These are phyloP conservation scores for Hippolais icterina DNA, from an alignment of 2,113 vertebrate genomes.

Conservation along the genomic window DNA sequence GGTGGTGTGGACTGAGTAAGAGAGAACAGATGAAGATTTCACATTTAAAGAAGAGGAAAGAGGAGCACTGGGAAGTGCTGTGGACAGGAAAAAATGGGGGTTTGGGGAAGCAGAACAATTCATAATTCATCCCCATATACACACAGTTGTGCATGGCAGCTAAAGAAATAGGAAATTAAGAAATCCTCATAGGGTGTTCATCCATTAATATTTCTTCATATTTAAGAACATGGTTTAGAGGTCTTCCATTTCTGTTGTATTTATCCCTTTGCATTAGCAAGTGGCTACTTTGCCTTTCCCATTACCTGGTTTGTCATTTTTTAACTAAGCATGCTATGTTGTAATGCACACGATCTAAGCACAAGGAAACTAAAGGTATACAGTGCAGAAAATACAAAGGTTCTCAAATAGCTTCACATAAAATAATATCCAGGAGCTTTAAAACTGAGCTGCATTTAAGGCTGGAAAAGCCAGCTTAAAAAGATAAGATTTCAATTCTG, in stretches of 20 bases:
- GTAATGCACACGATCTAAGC: conserved; percentile 1
- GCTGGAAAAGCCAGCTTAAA: conserved; percentile 56
- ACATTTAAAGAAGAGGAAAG: background rate
- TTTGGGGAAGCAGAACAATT: background rate
- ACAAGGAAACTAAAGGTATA: conserved; percentile 38
- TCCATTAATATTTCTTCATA: background rate
- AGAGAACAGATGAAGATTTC: background rate
- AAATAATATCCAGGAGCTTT: conserved; percentile 66
- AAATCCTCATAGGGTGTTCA: background rate
- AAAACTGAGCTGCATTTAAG: conserved; percentile 67
- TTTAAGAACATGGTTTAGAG: background rate
- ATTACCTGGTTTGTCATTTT: conserved; percentile 15
- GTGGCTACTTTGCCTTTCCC: background rate
- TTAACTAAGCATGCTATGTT: background rate
- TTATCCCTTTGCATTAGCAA: background rate
- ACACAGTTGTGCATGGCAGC: background rate
- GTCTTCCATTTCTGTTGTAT: background rate
- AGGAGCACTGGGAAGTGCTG: background rate
- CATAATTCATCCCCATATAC: background rate
- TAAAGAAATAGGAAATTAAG: background rate
- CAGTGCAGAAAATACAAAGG: conserved; percentile 46
- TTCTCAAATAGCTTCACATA: conserved; percentile 60
- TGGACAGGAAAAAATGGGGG: background rate
- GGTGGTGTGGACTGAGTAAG: background rate
- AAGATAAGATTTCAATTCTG: conserved; percentile 66